Conservation (phyloP, 2,888 invertebrate species). For the Amblyjoppa fuscipennis region DNA sequence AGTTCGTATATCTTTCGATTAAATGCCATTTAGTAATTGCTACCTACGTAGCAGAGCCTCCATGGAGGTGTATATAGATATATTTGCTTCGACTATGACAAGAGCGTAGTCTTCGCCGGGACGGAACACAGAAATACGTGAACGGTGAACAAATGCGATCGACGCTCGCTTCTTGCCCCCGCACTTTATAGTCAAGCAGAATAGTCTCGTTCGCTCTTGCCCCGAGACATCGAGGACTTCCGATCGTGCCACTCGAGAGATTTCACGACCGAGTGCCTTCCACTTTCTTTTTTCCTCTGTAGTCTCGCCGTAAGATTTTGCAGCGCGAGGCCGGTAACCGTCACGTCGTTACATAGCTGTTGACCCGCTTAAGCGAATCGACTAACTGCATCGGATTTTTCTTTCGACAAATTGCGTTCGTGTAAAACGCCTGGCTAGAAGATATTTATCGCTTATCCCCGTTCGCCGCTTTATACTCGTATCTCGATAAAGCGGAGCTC, state of each 20-base stretch:
- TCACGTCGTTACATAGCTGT: no score
- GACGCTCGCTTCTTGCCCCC: slow-evolving; percentile 39
- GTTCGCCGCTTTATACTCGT: slow-evolving; percentile 60
- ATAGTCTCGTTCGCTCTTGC: slow-evolving; percentile 65
- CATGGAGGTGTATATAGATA: neutral
- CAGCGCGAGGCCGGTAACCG: no score
- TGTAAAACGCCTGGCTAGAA: slow-evolving; percentile 49
- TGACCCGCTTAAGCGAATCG: neutral
- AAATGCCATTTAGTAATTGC: slow-evolving; percentile 31
- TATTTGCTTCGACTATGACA: slow-evolving; percentile 36
- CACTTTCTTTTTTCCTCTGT: slow-evolving; percentile 78
- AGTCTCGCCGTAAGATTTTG: slow-evolving; percentile 70
- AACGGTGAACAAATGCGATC: slow-evolving; percentile 63
- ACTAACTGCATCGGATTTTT: slow-evolving; percentile 3
- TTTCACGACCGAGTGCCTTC: slow-evolving; percentile 81
- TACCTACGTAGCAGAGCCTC: neutral
- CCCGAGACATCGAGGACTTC: slow-evolving; percentile 79
- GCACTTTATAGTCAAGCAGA: slow-evolving; percentile 44
- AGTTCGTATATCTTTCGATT: slow-evolving; percentile 29
- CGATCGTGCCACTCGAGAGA: slow-evolving; percentile 80
- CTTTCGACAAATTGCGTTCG: slow-evolving; percentile 55
- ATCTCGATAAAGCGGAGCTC: neutral
- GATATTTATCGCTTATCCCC: slow-evolving; percentile 58
- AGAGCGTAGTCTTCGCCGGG: slow-evolving; percentile 40
- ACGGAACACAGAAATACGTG: slow-evolving; percentile 28